A percentile compares a stretch with the other conserved stretches of the same genome.
Conservation (phyloP, 64 coral and sea anemone species). For the Orbicella faveolata region DNA sequence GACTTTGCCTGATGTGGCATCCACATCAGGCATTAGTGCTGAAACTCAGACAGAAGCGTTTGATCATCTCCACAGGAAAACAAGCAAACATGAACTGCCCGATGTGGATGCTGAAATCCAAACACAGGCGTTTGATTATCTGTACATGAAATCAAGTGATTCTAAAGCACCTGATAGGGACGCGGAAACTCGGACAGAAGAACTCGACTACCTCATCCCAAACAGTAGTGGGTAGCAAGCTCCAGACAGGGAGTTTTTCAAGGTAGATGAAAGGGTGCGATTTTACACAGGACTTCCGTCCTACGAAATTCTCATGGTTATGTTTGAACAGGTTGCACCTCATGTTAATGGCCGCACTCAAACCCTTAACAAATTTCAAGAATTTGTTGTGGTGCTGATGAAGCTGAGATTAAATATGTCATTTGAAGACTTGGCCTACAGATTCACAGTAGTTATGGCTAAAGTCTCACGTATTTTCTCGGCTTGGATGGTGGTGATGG, state of each 20-base stretch:
- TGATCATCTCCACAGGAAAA: background rate
- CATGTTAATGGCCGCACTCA: background rate
- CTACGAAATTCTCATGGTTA: background rate
- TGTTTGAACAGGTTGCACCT: background rate
- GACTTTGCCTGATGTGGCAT: too few relatives aligned
- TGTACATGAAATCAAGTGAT: too few relatives aligned
- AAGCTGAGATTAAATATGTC: constrained; percentile 27
- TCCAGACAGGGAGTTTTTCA: too few relatives aligned
- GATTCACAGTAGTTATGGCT: background rate
- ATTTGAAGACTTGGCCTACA: constrained; percentile 14
- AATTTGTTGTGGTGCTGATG: constrained; percentile 10
- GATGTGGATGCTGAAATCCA: background rate
- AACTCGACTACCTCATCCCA: too few relatives aligned
- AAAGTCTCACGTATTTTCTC: background rate
- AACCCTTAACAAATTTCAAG: constrained; percentile 11
- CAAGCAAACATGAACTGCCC: background rate
- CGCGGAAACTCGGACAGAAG: too few relatives aligned
- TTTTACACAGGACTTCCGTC: constrained; percentile 13
- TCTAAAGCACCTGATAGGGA: too few relatives aligned
- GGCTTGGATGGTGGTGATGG: background rate
- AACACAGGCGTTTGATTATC: too few relatives aligned
- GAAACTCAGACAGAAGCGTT: constrained; percentile 24
- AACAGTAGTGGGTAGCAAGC: too few relatives aligned
- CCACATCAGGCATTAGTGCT: too few relatives aligned
- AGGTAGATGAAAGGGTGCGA: too few relatives aligned